Evolutionary conservation across 2,113 vertebrate species (phyloP).

Genomic region (Lycaon pictus): DNA sequence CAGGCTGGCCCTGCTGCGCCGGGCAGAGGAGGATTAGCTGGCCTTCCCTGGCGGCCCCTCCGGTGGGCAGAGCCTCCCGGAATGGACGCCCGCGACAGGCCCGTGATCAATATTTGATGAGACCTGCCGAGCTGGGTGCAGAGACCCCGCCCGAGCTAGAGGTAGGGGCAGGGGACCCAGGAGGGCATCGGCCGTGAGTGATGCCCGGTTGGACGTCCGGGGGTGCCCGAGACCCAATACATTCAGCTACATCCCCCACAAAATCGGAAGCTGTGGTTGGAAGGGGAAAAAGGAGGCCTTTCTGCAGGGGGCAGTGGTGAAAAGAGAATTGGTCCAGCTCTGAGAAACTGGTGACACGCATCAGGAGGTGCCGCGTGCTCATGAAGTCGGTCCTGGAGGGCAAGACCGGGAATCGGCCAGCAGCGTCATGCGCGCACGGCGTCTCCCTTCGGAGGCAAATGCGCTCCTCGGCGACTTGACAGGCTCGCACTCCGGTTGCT

Average conservation of each 20-base stretch:
- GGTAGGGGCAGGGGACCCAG: not conserved
- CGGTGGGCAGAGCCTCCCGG: not conserved
- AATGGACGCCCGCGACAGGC: not conserved
- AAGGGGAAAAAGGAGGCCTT: not conserved
- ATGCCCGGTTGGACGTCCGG: not conserved
- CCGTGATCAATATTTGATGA: not conserved
- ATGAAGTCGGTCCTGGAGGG: not conserved
- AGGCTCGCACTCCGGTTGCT: not conserved
- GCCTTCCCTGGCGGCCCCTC: not conserved
- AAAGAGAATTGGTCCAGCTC: not conserved
- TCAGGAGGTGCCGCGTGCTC: not conserved
- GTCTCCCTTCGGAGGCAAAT: not conserved
- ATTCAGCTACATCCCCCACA: not conserved
- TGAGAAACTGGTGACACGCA: not conserved
- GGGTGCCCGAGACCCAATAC: not conserved
- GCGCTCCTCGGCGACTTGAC: not conserved
- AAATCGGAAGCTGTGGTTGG: not conserved
- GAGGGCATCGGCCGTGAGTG: not conserved
- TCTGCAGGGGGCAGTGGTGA: conserved; percentile 18
- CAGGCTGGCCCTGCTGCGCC: not conserved
- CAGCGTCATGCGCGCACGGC: not conserved
- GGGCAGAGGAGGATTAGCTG: not conserved
- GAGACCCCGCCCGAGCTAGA: not conserved
- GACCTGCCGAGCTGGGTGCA: not conserved
- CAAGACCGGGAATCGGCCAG: not conserved